These are phyloP conservation scores for Semotilus atromaculatus DNA, from an alignment of 2,797 vertebrate genomes.

Conservation along the genomic window DNA sequence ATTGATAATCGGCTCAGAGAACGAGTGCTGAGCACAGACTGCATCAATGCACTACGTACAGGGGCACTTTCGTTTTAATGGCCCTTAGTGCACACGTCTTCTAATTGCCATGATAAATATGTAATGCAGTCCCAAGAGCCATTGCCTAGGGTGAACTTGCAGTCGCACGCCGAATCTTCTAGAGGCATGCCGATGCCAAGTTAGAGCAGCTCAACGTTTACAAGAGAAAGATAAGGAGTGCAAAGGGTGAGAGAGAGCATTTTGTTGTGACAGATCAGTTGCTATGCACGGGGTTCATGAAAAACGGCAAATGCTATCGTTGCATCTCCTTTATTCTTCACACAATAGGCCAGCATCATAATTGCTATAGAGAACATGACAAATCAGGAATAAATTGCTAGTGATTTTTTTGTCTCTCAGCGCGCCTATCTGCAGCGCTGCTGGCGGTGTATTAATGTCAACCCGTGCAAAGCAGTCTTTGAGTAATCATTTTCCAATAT, in stretches of 20 bases:
- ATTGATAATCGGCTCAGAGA: constrained; percentile 40
- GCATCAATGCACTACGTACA: constrained; percentile 1
- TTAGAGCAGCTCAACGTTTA: neutral
- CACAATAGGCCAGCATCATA: constrained; percentile 46
- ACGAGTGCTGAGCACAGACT: neutral
- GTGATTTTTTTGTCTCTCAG: constrained; percentile 20
- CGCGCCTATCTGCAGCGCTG: neutral
- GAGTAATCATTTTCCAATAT: constrained; percentile 47
- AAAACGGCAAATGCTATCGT: constrained; percentile 42
- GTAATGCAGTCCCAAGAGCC: constrained; percentile 57
- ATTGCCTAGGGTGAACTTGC: constrained; percentile 11
- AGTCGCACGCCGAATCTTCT: neutral
- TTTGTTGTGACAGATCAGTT: constrained; percentile 25
- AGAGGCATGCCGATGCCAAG: neutral
- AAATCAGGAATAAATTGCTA: constrained; percentile 42
- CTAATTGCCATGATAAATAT: constrained; percentile 75
- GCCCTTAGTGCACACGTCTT: constrained; percentile 61
- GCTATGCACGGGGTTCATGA: neutral
- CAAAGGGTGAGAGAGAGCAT: constrained; percentile 10
- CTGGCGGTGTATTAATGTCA: constrained; percentile 42
- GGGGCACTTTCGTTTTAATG: constrained; percentile 62
- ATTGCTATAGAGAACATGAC: constrained; percentile 38
- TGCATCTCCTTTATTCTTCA: constrained; percentile 35
- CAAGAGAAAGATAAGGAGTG: constrained; percentile 11
- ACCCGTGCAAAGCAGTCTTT: constrained; percentile 24